Conservation (phyloP, 2,888 invertebrate genomes). For the Calameuta pallipes region DNA sequence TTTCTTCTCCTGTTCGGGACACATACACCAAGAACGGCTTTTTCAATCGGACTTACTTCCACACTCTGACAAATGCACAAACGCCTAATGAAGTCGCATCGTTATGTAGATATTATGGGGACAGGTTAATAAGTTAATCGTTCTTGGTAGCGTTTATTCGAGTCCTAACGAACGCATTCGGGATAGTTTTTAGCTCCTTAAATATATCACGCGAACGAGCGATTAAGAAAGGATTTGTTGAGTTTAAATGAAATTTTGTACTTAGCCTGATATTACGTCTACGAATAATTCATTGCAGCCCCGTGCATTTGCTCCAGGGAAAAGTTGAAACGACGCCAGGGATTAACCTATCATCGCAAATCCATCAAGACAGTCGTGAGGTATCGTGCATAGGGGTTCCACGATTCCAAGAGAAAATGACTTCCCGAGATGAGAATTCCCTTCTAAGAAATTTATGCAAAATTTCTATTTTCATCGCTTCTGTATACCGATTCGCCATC, state of each 20-base stretch:
- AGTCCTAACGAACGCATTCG: slow-evolving; percentile 33
- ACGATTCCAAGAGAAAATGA: background rate
- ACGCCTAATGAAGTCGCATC: slow-evolving; percentile 46
- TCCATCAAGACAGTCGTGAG: background rate
- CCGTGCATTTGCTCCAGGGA: background rate
- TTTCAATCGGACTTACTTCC: slow-evolving; percentile 26
- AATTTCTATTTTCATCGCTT: background rate
- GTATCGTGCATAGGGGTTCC: background rate
- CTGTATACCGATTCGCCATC: background rate
- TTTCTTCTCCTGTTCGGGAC: slow-evolving; percentile 15
- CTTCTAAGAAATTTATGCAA: background rate
- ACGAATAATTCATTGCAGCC: background rate
- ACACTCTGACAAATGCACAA: slow-evolving; percentile 4
- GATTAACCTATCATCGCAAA: background rate
- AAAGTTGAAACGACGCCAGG: background rate
- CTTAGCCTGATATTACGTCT: background rate
- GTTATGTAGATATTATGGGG: slow-evolving; percentile 48
- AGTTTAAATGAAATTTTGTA: background rate
- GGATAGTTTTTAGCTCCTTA: slow-evolving; percentile 16
- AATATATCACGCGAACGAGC: background rate
- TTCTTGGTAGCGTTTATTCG: slow-evolving; percentile 20
- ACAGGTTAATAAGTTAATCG: slow-evolving; percentile 51
- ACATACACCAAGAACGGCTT: background rate
- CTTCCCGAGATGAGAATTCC: background rate
- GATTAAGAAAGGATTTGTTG: background rate